A percentile compares a stretch with the other conserved stretches of the same genome.
These are phyloP conservation scores for Telenomus remus DNA, from an alignment of 1,140 invertebrate genomes.

Conservation along the genomic window DNA sequence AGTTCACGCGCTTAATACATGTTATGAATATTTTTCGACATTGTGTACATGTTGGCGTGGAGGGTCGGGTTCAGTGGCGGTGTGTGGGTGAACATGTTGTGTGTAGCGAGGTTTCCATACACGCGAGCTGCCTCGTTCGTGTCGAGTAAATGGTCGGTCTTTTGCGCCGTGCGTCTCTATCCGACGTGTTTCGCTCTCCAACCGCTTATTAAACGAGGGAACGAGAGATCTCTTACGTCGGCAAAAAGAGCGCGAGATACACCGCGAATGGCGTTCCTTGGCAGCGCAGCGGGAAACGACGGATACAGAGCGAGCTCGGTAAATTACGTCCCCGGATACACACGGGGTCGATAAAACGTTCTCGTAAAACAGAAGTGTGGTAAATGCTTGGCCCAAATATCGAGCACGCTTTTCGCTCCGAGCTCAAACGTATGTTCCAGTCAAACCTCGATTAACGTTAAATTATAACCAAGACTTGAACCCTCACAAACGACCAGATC, in stretches of 20 bases:
- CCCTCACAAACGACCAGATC: conserved; percentile 20
- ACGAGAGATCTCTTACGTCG: conserved; percentile 47
- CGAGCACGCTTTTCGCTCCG: conserved; percentile 21
- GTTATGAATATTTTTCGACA: conserved; percentile 19
- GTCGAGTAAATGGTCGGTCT: conserved; percentile 26
- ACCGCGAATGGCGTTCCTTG: conserved; percentile 41
- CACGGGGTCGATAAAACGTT: conserved; percentile 32
- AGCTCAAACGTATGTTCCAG: conserved; percentile 30
- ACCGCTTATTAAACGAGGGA: conserved; percentile 52
- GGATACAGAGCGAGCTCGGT: conserved; percentile 39
- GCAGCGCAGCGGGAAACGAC: conserved; percentile 29
- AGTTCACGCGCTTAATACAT: conserved; percentile 6
- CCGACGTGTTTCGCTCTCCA: conserved; percentile 32
- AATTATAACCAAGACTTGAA: conserved; percentile 31
- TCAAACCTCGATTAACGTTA: conserved; percentile 46
- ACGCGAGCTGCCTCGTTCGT: conserved; percentile 4
- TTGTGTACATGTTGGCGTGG: conserved; percentile 7
- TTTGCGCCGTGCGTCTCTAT: conserved; percentile 16
- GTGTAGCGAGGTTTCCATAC: background rate
- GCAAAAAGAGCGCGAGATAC: conserved; percentile 50
- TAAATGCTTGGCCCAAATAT: background rate
- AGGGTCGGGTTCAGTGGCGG: background rate
- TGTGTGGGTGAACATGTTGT: background rate
- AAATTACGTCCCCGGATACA: conserved; percentile 45
- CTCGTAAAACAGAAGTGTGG: background rate